Evolutionary conservation across 92 coral and sea anemone genomes (phyloP), one percentile per base, ranked within the genome.

Genomic region (Palythoa caribaeorum): DNA sequence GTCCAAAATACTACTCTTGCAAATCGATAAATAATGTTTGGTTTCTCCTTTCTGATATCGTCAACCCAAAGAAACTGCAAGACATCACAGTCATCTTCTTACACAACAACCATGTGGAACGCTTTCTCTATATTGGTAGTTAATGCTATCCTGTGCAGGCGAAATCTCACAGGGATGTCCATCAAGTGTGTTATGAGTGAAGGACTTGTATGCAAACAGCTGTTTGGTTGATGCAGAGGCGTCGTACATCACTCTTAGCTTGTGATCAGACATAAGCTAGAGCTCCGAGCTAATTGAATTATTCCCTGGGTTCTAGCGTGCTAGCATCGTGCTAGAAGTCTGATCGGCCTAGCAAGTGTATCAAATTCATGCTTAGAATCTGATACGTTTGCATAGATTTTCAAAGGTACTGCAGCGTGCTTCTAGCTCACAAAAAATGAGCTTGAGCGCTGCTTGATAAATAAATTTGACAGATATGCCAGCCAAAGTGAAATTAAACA

Each of bases 181-280:
- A 78, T 57, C 69, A 78, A 60, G 69, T 78, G 71, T 5, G 83
- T 60, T 55, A 78, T 15, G 28, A 78, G 83, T 55, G 83, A 78
- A 38, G 83, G 83, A 28, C 83, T 51, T 47, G 80, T 53, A 47
- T 76, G 80, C 63, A 76, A 47, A 15, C 80, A 76, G 39, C 55
- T 76, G 80, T 76, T 76, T 76, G 47, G 70, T 54, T 78, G 83
- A 78, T 78, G 70, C 83, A 54, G 83, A 78, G 19, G 70, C 83
- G 28, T 78, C 83, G 16, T 78, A 78, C 19, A 78, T 53, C 21
- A 78, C 71, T 78, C 71, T 77, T 36, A n/a, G n/a, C n/a, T n/a
- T n/a, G n/a, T n/a, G n/a, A n/a, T n/a, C n/a, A n/a, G n/a, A n/a
- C n/a, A n/a, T n/a, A n/a, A n/a, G n/a, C n/a, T n/a, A n/a, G n/a